Evolutionary conservation across 2,113 vertebrate species (phyloP), one percentile per base, ranked within the genome.

Genomic region (Pseudopipra pipra): DNA sequence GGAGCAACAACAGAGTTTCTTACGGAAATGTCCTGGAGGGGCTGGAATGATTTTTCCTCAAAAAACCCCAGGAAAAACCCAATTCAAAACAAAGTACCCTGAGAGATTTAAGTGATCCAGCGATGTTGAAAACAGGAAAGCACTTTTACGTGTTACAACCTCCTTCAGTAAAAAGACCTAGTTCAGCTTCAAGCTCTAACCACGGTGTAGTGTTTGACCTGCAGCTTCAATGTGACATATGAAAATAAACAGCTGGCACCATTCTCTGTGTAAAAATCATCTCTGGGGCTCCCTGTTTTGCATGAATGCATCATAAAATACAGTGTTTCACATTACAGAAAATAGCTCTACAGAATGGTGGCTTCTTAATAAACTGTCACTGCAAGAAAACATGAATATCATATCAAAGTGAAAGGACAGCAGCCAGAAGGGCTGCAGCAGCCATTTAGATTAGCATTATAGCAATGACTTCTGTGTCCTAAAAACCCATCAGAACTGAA

Each of bases 301-400:
- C 89, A 73, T 84, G 76, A 85, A 63, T 37, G 27, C 84, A 62
- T 90, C 63, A 43, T 76, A 86, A 94, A 86, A 76, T 76, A 54
- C 35, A 56, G 74, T 84, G 70, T 65, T 95, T 91, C 83, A 59
- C 54, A 35, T 71, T 75, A 61, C 22, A 94, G 47, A 87, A 83
- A 87, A 75, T n/a, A 95, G 35, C 49, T 89, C 65, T 80, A 44
- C 61, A 27, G n/a, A 87, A 31, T 39, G 33, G 28, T 44, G 43
- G 31, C 71, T 67, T 82, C 63, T 79, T 94, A 67, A 93, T 95
- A 87, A 78, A 67, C 41, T 85, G 41, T 52, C 74, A 77, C 35
- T 1, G 5, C 63, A 86, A 65, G 68, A 43, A 70, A 94, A 62
- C 21, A 8, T 41, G 68, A 83, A 37, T 87, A 67, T 85, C 31